Evolutionary conservation across 2,888 invertebrate species (phyloP).

Genomic region (Drosophila peninsularis): DNA sequence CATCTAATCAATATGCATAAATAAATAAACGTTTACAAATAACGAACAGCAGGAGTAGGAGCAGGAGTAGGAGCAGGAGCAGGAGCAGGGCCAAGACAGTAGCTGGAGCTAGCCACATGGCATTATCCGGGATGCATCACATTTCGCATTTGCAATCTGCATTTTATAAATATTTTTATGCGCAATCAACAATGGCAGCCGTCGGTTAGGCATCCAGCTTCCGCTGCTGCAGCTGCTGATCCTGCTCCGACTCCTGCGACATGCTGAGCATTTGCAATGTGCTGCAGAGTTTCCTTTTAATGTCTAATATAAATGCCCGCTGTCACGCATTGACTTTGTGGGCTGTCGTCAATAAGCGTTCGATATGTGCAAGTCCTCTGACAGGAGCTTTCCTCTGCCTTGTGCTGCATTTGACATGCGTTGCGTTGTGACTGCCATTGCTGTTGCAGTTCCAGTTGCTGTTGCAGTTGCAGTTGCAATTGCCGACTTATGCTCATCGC

Average conservation of each 20-base stretch:
- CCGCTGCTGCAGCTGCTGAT: neutral
- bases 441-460: constrained; percentile 52
- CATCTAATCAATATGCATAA: constrained; percentile 66
- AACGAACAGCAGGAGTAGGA: neutral
- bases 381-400: constrained; percentile 28
- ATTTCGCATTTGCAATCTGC: constrained; percentile 72
- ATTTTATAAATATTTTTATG: constrained; percentile 78
- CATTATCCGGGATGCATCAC: constrained; percentile 37
- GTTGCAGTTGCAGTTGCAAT: constrained; percentile 34
- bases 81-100: neutral
- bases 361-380: constrained; percentile 41
- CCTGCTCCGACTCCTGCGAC: constrained; percentile 25
- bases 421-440: constrained; percentile 4
- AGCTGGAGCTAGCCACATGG: constrained; percentile 4
- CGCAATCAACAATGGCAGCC: constrained; percentile 69
- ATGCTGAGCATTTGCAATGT: constrained; percentile 70
- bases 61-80: neutral
- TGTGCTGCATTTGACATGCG: constrained; percentile 51
- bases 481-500: constrained; percentile 62
- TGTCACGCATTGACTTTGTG: constrained; percentile 65
- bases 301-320: constrained; percentile 75
- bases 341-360: constrained; percentile 46
- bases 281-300: constrained; percentile 60
- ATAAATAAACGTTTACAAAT: constrained; percentile 70
- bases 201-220: constrained; percentile 23